Base-by-base conservation (phyloP, 2,888 invertebrate species). In the Orchesella flavescens region DNA sequence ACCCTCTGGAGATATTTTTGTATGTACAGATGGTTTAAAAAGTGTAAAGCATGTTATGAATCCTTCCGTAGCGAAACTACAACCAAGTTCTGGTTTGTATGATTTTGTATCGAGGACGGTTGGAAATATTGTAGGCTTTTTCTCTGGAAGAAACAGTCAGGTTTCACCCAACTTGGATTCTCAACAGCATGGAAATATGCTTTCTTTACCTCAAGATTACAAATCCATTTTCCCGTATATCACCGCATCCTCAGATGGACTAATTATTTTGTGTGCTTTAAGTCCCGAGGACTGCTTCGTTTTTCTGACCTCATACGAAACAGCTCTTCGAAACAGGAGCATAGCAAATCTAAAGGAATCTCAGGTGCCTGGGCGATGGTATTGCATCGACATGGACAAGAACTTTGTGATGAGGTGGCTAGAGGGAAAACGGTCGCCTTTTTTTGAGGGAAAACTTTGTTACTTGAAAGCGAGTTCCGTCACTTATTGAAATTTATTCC, bases 201-300 rank as follows among this genome's bases (percentile, higher is more conserved):
- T 10, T 5, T 19, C 19, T 12, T 2, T 17, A 19, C 12, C 17
- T 17, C 59, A n/a, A 17, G 19, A 59, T 4, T 21, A 59, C 21
- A 17, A 59, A 17, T 59, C 59, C 19, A 17, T 59, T 53, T 69
- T 69, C 49, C 84, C 84, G 1, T 72, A 69, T 46, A 19, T 79
- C 0, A 75, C 75, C 0, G 46, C 84, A 10, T 15, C 69, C 0
- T 19, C 59, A 43, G 66, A 84, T 23, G 84, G 84, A 15, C 23
- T 84, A 13, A 66, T 65, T 13, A 4, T 84, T 24, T 12, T 84
- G 15, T 84, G 84, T 49, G 66, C 65, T 0, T 79, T 69, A 19
- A 75, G 71, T n/a, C 79, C 84, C 5, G 46, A 57, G 2, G 65
- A 84, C 34, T 74, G 74, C n/a, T 84, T 49, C 53, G 13, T 84